Percentiles rank a stretch among this genome's conserved stretches.
phyloP scores from a whole-genome alignment of 1,140 invertebrate genomes.

The Eufriesea mexicana region DNA sequence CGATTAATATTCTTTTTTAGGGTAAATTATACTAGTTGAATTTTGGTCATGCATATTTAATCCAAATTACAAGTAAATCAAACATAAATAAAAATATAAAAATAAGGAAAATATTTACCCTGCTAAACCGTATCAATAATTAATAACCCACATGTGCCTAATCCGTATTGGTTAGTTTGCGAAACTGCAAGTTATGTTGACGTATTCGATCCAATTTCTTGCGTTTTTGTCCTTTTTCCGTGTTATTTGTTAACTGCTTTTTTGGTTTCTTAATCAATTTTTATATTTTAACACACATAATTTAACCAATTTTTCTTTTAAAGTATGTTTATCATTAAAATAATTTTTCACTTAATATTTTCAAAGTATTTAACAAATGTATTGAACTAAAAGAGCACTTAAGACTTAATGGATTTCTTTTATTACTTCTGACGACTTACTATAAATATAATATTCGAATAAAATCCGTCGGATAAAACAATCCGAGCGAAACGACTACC shows the following conservation, averaged over 20 bases:
- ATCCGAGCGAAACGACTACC: background rate
- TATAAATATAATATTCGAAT: background rate
- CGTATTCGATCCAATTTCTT: background rate
- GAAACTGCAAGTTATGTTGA: background rate
- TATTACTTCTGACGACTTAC: background rate
- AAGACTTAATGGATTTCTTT: no score
- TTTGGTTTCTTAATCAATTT: background rate
- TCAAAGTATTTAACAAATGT: background rate
- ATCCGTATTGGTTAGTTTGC: background rate
- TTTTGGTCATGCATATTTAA: background rate
- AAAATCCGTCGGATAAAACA: background rate
- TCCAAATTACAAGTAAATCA: background rate
- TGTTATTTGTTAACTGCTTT: background rate
- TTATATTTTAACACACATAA: background rate
- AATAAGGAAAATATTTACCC: conserved; percentile 7
- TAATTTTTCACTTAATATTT: background rate
- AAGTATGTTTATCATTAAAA: background rate
- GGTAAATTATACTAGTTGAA: background rate
- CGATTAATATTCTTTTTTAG: background rate
- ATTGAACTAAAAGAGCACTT: background rate
- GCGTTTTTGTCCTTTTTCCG: background rate
- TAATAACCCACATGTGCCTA: background rate
- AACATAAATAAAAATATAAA: background rate
- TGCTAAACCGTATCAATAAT: background rate
- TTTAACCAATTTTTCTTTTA: background rate